Evolutionary conservation across 1,140 invertebrate species (phyloP), one percentile per base, ranked within the genome.

Genomic region (Cotesia vestalis): DNA sequence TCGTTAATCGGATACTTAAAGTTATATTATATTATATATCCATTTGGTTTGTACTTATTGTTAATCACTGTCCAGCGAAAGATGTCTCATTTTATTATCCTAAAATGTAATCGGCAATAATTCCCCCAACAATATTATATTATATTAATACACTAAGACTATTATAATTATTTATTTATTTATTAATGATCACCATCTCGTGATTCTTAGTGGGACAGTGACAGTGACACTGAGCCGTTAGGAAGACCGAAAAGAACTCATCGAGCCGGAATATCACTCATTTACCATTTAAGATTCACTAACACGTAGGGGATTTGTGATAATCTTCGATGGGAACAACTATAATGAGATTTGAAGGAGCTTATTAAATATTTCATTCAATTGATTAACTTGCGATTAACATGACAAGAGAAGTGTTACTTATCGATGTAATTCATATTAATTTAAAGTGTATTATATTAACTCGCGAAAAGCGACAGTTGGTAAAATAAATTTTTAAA

Each of bases 1-100:
- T 61, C 59, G 27, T 61, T 61, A 27, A 61, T 20, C 59, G 27
- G 59, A 61, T 61, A 61, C 59, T 61, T 61, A 27, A 20, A 27
- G 59, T 34, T 27, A 61, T 61, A 61, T 61, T 61, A 27, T 17
- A 61, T 8, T 27, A 4, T 12, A 17, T 27, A 61, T 27, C 59
- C 59, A 61, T 61, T 61, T 61, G 59, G 17, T 20, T 12, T 61
- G 59, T 34, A 61, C 20, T 61, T 34, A 27, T 27, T 27, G 27
- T 27, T 27, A 27, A 20, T 20, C 59, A 61, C 20, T 61, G 17
- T 61, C 17, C 59, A 61, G 59, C 11, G 4, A 27, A 61, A 8
- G 27, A 61, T 34, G 59, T 61, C 59, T 61, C 34, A 61, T 61
- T 61, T 61, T 27, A 61, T 61, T 5, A 20, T 14, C 8, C 3